phyloP scores from a whole-genome alignment of 2,888 invertebrate genomes.

The Dascillus cervinus region DNA sequence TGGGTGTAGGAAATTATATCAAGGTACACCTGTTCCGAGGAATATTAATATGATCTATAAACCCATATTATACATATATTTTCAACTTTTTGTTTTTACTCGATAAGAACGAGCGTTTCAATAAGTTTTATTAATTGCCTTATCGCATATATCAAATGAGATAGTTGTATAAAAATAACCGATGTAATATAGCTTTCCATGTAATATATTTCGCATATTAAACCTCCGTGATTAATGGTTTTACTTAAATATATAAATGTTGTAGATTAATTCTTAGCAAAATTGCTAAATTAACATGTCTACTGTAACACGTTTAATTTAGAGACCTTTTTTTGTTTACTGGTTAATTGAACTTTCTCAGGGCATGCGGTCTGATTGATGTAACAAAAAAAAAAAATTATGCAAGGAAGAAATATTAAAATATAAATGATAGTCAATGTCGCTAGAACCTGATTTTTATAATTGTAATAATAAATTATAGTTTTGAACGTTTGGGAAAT shows the following conservation, averaged over 20 bases:
- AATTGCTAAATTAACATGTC: slow-evolving; percentile 11
- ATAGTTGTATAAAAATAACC: slow-evolving; percentile 6
- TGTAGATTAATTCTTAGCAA: slow-evolving; percentile 11
- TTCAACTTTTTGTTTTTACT: slow-evolving; percentile 1
- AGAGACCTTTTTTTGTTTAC: too few relatives aligned
- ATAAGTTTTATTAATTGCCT: slow-evolving; percentile 7
- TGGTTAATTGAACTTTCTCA: too few relatives aligned
- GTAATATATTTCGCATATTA: slow-evolving; percentile 8
- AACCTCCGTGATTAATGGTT: slow-evolving; percentile 14
- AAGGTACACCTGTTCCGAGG: slow-evolving; percentile 5
- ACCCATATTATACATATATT: slow-evolving; percentile 4
- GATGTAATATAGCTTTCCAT: slow-evolving; percentile 6
- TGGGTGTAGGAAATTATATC: slow-evolving; percentile 4
- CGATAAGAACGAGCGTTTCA: slow-evolving; percentile 5
- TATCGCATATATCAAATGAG: slow-evolving; percentile 4
- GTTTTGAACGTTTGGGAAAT: too few relatives aligned
- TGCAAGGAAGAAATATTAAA: too few relatives aligned
- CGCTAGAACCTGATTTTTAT: too few relatives aligned
- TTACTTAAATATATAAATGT: slow-evolving; percentile 13
- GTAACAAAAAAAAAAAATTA: too few relatives aligned
- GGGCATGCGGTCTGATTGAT: too few relatives aligned
- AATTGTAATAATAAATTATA: too few relatives aligned
- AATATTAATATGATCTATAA: slow-evolving; percentile 8
- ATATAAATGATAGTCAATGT: too few relatives aligned
- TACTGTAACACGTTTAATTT: neutral